Base-by-base conservation (phyloP, 2,888 invertebrate genomes). In the Drosophila melanosoma region DNA sequence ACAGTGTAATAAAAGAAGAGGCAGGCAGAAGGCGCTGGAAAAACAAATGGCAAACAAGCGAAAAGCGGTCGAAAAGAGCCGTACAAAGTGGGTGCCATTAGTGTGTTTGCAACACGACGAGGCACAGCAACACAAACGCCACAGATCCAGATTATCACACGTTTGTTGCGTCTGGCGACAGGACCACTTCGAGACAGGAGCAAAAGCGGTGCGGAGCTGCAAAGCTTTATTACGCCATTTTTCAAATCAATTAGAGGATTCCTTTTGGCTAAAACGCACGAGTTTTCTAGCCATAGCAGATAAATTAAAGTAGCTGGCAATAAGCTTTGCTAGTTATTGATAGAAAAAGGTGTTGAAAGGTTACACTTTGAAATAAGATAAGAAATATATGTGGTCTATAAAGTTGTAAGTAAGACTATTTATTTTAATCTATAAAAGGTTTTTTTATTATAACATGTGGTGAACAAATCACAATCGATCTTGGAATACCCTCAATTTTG, bases 1-100 rank as follows among this genome's bases (percentile, higher is more conserved):
- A 6, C 26, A n/a, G 15, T 1, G 54, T 40, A 20, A 42, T 20
- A 36, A 42, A 56, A 61, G 33, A 59, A 36, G 15, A 15, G 48
- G 56, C 54, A 57, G 72, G 52, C 26, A 42, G 69, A 53, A 69
- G 54, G 69, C 75, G 35, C 36, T 29, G 35, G 49, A 66, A 74
- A 83, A 81, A 78, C 83, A 88, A 88, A 86, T 80, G 74, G 79
- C 52, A 63, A 71, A 69, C 70, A 64, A 72, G 70, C 66, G 63
- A 74, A 65, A 74, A 80, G 74, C 59, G 69, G 65, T 65, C 64
- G 67, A 85, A 85, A 82, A 79, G 69, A 69, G 61, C 59, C 73
- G 54, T 58, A 79, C 83, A 76, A 89, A 86, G 81, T 83, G 81
- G 76, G 64, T 63, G 83, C 76, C 79, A 90, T 87, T 90, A 86